Evolutionary conservation across 2,888 invertebrate genomes (phyloP), one percentile per base, ranked within the genome.

Genomic region (Drosophila melanosoma): DNA sequence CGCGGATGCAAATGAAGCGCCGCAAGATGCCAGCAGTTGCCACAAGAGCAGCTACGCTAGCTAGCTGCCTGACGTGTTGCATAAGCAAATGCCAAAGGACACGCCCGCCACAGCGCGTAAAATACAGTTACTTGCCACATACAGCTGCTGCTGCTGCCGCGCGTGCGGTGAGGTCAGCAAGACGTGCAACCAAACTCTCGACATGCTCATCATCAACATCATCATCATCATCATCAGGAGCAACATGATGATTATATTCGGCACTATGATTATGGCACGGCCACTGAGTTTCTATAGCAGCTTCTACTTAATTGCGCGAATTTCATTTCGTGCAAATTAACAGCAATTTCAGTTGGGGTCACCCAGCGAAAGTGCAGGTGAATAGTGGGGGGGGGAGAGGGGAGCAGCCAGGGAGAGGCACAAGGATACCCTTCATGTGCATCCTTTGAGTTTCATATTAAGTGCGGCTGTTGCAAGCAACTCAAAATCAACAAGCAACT

Each of bases 251-350:
- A 52, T 70, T 67, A 61, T 36, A 64, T 65, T 59, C 48, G 67
- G 63, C 61, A 65, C 54, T 52, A 68, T 81, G 65, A 67, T 70
- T 60, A 69, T 69, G 71, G 57, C 68, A 52, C 38, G 56, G 73
- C 53, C 54, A 71, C 66, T 56, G 58, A 51, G 52, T 54, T 45
- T 45, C 45, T 45, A 45, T 23, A 23, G 70, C 74, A 69, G 76
- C 83, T 85, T 90, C 87, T 80, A 82, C 89, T 82, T 92, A 92
- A 91, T 92, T 92, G 91, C 91, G 91, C 83, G 91, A 92, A 92
- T 91, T 92, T 91, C 92, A 91, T 92, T 92, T 91, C 83, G 87
- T 83, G 81, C 87, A 92, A 92, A 91, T 91, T 92, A 92, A 91
- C 91, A 91, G 83, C 91, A 91, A 91, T 92, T 91, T 91, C 74